These are phyloP conservation scores for Hippoglossus hippoglossus DNA, from an alignment of 2,797 vertebrate genomes.

Conservation along the genomic window DNA sequence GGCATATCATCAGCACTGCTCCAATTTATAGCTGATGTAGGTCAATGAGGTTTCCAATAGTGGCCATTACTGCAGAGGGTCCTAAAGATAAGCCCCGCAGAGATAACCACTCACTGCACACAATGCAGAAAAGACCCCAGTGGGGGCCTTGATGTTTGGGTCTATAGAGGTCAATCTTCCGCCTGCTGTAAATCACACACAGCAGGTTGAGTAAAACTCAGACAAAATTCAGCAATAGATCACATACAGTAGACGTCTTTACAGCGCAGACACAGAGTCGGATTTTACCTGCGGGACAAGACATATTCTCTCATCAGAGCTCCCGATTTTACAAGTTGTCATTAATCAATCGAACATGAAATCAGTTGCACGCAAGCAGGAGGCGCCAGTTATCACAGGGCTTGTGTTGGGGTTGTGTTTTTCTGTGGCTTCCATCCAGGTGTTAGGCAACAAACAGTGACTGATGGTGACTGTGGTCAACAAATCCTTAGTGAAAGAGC, in stretches of 20 bases:
- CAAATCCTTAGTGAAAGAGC: slow-evolving; percentile 54
- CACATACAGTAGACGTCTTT: slow-evolving; percentile 37
- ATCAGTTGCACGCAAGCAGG: slow-evolving; percentile 12
- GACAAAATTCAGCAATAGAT: slow-evolving; percentile 44
- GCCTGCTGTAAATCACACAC: slow-evolving; percentile 62
- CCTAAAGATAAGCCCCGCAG: slow-evolving; percentile 68
- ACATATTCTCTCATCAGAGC: slow-evolving; percentile 14
- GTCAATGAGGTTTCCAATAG: slow-evolving; percentile 50
- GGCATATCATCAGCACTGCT: slow-evolving; percentile 39
- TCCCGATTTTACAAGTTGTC: background rate
- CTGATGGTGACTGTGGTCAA: slow-evolving; percentile 66
- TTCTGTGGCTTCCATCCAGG: slow-evolving; percentile 47
- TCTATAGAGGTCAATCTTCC: slow-evolving; percentile 58
- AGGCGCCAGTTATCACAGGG: slow-evolving; percentile 10
- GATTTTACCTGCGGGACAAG: slow-evolving; percentile 23
- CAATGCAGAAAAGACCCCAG: slow-evolving; percentile 47
- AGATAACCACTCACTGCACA: slow-evolving; percentile 53
- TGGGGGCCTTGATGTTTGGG: slow-evolving; percentile 35
- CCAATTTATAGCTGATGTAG: slow-evolving; percentile 44
- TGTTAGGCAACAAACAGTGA: slow-evolving; percentile 66
- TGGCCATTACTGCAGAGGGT: slow-evolving; percentile 60
- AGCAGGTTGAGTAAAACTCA: slow-evolving; percentile 58
- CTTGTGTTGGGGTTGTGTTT: slow-evolving; percentile 12
- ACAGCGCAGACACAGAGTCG: slow-evolving; percentile 12
- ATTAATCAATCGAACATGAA: slow-evolving; percentile 14